Base-by-base conservation (phyloP, 2,888 invertebrate genomes). In the Glaucopsyche alexis region DNA sequence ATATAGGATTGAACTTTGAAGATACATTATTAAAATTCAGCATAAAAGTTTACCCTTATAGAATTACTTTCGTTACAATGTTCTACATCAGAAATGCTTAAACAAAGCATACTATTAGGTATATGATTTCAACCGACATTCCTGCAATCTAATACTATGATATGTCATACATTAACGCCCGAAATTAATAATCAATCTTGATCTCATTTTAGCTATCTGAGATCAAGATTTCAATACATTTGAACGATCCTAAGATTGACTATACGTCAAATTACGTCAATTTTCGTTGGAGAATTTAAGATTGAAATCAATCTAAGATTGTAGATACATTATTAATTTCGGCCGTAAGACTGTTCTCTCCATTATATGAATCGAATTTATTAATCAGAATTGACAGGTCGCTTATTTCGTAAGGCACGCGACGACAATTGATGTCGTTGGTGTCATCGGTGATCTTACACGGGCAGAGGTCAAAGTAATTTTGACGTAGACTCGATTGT, bases 391-490 rank as follows among this genome's bases (percentile, higher is more conserved):
- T 60, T 60, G 60, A 60, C 60, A 60, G 29, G 7, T 60, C 60
- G 29, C 60, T 14, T 60, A 60, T 60, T 29, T 60, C 29, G 60
- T 13, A 55, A 55, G 60, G 14, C 60, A 60, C 60, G 60, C 60
- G 60, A 47, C 11, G 47, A 60, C 60, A 60, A 60, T 60, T 29
- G 29, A 5, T 13, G 29, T 60, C 60, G 55, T 55, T 38, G 60
- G 60, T 60, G 60, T 38, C 60, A 60, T 29, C 60, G 55, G 55
- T 60, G 60, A 29, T 47, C 60, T 60, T 60, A 29, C 60, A 9
- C 60, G 60, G 60, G 5, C 29, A 60, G 13, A 14, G 60, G 60
- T 60, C 60, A 60, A 47, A 47, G 60, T 19, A 29, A 19, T 55
- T 60, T 38, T 29, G 60, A 60, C 60, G 7, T 60, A 14, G 47